Conservation (phyloP, 2,797 vertebrate species). For the Brachyalestes nurse region DNA sequence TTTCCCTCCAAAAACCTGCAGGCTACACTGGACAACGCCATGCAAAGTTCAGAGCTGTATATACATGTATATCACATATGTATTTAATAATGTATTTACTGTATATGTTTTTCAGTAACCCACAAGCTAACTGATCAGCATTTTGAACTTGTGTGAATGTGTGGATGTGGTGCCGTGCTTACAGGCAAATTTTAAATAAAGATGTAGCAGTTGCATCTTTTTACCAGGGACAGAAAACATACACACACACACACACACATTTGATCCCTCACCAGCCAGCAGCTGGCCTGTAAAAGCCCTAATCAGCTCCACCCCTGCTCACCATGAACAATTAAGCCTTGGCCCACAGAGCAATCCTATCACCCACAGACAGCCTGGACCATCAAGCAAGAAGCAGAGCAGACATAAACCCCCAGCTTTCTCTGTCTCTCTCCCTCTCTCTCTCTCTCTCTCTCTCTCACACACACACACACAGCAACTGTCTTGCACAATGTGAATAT, state of each 20-base stretch:
- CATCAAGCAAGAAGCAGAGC: constrained; percentile 25
- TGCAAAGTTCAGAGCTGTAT: no score
- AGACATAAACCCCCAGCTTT: background rate
- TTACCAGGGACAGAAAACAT: constrained; percentile 33
- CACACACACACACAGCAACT: background rate
- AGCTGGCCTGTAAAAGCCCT: constrained; percentile 51
- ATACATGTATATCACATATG: no score
- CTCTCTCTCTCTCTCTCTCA: background rate
- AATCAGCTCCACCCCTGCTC: constrained; percentile 51
- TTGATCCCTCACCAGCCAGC: constrained; percentile 33
- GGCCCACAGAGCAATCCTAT: constrained; percentile 49
- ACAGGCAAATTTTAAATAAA: constrained; percentile 53
- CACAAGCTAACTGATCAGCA: background rate
- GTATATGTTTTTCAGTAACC: background rate
- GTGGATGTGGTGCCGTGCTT: constrained; percentile 27
- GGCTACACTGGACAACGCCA: no score
- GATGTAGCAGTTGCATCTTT: constrained; percentile 43
- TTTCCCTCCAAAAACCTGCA: no score
- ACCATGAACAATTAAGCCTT: constrained; percentile 56
- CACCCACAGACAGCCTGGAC: constrained; percentile 37
- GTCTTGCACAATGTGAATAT: constrained; percentile 13
- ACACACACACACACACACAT: constrained; percentile 10
- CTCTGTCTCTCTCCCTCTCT: background rate
- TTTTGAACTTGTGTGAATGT: constrained; percentile 29
- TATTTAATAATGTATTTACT: background rate